Evolutionary conservation across 1,140 invertebrate genomes (phyloP).

Genomic region (Bombus fervidus): DNA sequence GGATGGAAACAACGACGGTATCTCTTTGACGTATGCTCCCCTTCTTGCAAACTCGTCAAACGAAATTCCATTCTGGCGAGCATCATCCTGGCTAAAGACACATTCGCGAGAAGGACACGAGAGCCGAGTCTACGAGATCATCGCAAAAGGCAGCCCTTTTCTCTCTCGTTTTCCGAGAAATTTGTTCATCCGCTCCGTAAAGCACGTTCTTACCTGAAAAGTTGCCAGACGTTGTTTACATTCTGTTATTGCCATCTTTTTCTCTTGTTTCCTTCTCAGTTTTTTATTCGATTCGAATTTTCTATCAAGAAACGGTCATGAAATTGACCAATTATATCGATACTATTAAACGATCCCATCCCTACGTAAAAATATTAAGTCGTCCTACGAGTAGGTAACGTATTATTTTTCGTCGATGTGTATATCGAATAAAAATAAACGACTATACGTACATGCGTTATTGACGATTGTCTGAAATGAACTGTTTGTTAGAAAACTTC

Average conservation of each 20-base stretch:
- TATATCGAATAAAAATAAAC: no score
- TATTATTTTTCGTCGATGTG: no score
- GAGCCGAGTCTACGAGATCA: constrained; percentile 22
- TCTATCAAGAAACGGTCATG: no score
- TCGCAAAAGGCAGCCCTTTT: neutral
- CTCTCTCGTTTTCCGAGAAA: neutral
- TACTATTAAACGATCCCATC: no score
- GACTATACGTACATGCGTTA: no score
- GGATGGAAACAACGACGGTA: constrained; percentile 65
- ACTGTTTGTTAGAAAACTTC: no score
- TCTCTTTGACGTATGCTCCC: constrained; percentile 60
- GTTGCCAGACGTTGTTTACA: neutral
- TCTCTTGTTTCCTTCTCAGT: neutral
- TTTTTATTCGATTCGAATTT: no score
- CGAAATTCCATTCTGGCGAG: constrained; percentile 59
- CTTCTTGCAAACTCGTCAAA: constrained; percentile 40
- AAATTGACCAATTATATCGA: no score
- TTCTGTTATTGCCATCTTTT: neutral
- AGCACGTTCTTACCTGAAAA: constrained; percentile 24
- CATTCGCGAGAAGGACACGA: constrained; percentile 29
- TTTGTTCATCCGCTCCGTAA: constrained; percentile 3
- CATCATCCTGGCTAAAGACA: constrained; percentile 24
- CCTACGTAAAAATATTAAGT: no score
- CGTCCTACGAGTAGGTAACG: no score
- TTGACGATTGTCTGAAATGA: no score